phyloP scores from a whole-genome alignment of 2,113 vertebrate species.

The Mugil cephalus region DNA sequence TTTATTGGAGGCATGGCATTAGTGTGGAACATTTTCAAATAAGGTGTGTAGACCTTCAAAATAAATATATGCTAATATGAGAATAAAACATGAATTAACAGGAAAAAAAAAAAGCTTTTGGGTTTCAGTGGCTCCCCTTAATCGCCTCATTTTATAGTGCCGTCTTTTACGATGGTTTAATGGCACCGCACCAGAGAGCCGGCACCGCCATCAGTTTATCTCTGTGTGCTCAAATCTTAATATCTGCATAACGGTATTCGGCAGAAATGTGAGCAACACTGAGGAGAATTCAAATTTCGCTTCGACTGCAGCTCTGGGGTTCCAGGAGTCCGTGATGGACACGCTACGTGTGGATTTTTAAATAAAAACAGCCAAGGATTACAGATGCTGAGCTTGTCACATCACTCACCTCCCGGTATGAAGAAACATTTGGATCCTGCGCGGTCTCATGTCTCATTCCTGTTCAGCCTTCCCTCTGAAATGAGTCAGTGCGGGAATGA shows the following conservation, averaged over 20 bases:
- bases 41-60: too few species aligned
- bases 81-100: too few species aligned
- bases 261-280: conserved; percentile 9
- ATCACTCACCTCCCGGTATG: conserved; percentile 54
- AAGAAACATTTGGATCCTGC: conserved; percentile 63
- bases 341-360: conserved; percentile 46
- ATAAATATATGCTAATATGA: too few species aligned
- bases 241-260: conserved; percentile 6
- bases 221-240: not conserved
- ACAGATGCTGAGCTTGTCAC: conserved; percentile 64
- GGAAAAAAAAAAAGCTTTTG: too few species aligned
- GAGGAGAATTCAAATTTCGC: conserved; percentile 16
- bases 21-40: too few species aligned
- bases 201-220: not conserved
- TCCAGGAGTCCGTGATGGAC: conserved; percentile 59
- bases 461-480: conserved; percentile 38
- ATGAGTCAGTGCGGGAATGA: conserved; percentile 32
- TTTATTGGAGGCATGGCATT: too few species aligned
- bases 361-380: conserved; percentile 70
- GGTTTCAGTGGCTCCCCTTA: too few species aligned
- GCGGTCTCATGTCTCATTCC: conserved; percentile 45
- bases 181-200: not conserved
- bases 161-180: not conserved
- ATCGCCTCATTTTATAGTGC: too few species aligned
- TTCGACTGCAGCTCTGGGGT: conserved; percentile 37